phyloP scores from a whole-genome alignment of 2,113 vertebrate species.

The Microcebus murinus region DNA sequence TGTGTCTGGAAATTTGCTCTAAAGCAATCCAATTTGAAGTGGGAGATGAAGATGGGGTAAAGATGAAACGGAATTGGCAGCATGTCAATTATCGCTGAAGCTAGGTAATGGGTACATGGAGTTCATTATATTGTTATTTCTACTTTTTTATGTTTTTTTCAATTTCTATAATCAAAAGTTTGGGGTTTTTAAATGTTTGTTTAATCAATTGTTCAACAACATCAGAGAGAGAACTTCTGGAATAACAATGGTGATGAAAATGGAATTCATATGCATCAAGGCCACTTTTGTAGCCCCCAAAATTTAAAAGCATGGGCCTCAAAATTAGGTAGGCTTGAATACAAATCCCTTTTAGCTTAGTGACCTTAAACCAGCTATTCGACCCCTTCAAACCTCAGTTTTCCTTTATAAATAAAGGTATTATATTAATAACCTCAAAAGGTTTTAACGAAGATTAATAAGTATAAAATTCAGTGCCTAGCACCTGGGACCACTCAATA shows the following conservation, averaged over 20 bases:
- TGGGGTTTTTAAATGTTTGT: neutral
- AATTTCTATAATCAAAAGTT: constrained; percentile 51
- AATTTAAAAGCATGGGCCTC: neutral
- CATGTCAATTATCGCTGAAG: constrained; percentile 13
- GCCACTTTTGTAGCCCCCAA: neutral
- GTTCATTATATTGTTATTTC: constrained; percentile 49
- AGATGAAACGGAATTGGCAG: constrained; percentile 45
- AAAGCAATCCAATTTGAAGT: constrained; percentile 23
- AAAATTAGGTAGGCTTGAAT: neutral
- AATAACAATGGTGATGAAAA: constrained; percentile 44
- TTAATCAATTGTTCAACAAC: constrained; percentile 47
- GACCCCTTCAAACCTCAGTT: neutral
- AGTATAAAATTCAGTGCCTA: neutral
- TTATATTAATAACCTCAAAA: neutral
- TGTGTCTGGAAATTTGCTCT: constrained; percentile 42
- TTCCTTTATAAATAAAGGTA: neutral
- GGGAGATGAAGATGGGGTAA: constrained; percentile 7
- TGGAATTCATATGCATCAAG: constrained; percentile 14
- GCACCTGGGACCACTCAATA: neutral
- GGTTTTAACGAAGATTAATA: neutral
- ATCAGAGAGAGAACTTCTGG: constrained; percentile 22
- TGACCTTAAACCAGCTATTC: neutral
- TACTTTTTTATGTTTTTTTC: constrained; percentile 35
- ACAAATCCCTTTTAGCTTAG: neutral
- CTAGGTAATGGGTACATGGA: neutral